Evolutionary conservation across 2,888 invertebrate species (phyloP).

Genomic region (Plagodis dolabraria): DNA sequence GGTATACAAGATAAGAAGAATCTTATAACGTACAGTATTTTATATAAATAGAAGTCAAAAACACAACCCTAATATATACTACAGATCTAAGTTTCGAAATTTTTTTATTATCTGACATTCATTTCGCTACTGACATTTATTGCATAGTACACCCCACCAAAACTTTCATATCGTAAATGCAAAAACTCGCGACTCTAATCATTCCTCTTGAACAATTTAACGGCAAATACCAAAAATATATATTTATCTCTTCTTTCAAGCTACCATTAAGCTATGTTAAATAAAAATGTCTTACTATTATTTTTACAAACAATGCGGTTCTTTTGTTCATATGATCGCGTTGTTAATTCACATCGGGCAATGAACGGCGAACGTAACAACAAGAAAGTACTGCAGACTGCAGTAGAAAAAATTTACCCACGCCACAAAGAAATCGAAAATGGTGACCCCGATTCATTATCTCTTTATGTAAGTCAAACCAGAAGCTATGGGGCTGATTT

Average conservation of each 20-base stretch:
- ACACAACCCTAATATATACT: slow-evolving; percentile 19
- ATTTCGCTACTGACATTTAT: neutral
- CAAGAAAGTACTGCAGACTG: too few species aligned
- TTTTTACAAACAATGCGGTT: slow-evolving; percentile 16
- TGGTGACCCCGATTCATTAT: too few species aligned
- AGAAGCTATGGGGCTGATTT: too few species aligned
- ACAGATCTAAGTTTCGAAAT: slow-evolving; percentile 9
- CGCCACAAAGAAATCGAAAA: too few species aligned
- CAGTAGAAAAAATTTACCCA: too few species aligned
- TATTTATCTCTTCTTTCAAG: slow-evolving; percentile 11
- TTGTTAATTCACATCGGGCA: neutral
- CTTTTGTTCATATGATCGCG: slow-evolving; percentile 1
- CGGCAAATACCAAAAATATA: slow-evolving; percentile 26
- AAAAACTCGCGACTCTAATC: slow-evolving; percentile 1
- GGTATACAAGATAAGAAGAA: neutral
- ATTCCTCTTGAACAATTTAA: slow-evolving; percentile 8
- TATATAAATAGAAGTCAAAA: slow-evolving; percentile 12
- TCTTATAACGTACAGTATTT: slow-evolving; percentile 5
- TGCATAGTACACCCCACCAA: neutral
- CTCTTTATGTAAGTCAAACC: neutral
- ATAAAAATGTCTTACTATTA: slow-evolving; percentile 20
- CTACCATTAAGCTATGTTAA: slow-evolving; percentile 30
- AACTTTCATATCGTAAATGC: slow-evolving; percentile 24
- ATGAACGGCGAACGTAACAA: neutral
- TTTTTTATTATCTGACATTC: too few species aligned